Base-by-base conservation (phyloP, 2,888 invertebrate genomes). In the Agrochola macilenta region DNA sequence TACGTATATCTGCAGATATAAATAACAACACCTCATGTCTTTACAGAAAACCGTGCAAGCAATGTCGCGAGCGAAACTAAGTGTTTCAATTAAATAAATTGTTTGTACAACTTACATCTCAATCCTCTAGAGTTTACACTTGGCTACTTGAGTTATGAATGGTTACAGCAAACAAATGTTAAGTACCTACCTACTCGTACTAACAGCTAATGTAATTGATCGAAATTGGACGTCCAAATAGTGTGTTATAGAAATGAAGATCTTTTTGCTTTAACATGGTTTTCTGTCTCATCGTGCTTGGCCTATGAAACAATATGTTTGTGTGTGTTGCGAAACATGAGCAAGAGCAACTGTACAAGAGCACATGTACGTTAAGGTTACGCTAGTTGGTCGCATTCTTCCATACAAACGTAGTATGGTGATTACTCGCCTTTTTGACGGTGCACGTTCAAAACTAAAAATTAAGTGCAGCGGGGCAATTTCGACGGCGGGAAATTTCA, bases 41-140 rank as follows among this genome's bases (percentile, higher is more conserved):
- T 63, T 57, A 26, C 43, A 58, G n/a, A 52, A 61, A 83, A 82
- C 79, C 58, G 20, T 54, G 52, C 66, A 63, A 54, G 63, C 63
- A 61, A 74, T 17, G 66, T 14, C 80, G 58, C 70, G 49, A 35
- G 66, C 17, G 30, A 4, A 60, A 57, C 52, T 68, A 70, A 79
- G 58, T 74, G 80, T 63, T 63, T 82, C 84, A 82, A 82, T 82
- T 80, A 82, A 61, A 79, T 76, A 75, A 82, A 82, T 79, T 74
- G 84, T 80, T 83, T 72, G 81, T 49, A 30, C 1, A 1, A n/a
- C 69, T 66, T 61, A 57, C 35, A 84, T 58, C 79, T 70, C 52
- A 61, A 60, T 52, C 26, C 65, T 60, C 60, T 30, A 7, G 68
- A 69, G 79, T 23, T 43, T 66, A 52, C 20, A 52, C 49, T 78